Conservation (phyloP, 2,797 vertebrate species). For the Valencia hispanica region DNA sequence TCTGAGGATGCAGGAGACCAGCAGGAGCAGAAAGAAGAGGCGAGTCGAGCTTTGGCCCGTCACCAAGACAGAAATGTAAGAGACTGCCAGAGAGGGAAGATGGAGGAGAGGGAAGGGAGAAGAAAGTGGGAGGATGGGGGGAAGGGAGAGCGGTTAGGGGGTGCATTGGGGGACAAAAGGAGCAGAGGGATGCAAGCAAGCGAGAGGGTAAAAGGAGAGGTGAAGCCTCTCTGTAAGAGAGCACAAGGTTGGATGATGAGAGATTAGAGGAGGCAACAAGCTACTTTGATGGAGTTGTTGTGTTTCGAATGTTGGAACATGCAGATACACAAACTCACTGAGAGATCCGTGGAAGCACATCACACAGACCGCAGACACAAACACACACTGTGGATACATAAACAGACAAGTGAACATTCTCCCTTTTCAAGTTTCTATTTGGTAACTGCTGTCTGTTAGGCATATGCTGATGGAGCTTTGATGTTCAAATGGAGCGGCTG, state of each 20-base stretch:
- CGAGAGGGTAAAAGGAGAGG: conserved; percentile 19
- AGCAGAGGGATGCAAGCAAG: conserved; percentile 25
- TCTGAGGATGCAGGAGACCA: conserved; percentile 57
- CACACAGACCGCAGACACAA: conserved; percentile 43
- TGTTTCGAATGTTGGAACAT: conserved; percentile 61
- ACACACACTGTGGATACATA: conserved; percentile 46
- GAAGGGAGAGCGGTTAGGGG: neutral
- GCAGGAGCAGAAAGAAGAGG: conserved; percentile 59
- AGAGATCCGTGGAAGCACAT: conserved; percentile 54
- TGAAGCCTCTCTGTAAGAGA: conserved; percentile 24
- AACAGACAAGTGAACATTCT: conserved; percentile 51
- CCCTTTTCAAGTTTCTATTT: conserved; percentile 59
- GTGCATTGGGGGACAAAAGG: neutral
- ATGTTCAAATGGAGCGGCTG: conserved; percentile 71
- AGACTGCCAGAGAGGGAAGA: conserved; percentile 52
- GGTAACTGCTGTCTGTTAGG: conserved; percentile 69
- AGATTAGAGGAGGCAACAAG: conserved; percentile 71
- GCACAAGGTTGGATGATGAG: conserved; percentile 44
- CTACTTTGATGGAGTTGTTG: conserved; percentile 64
- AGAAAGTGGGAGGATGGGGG: conserved; percentile 17
- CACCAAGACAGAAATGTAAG: conserved; percentile 42
- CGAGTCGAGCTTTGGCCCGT: conserved; percentile 46
- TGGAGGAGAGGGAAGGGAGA: conserved; percentile 44
- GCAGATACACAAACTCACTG: conserved; percentile 40
- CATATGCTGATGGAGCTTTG: conserved; percentile 68